These are phyloP conservation scores for Noctua janthe DNA, from an alignment of 2,888 invertebrate genomes.

Conservation along the genomic window DNA sequence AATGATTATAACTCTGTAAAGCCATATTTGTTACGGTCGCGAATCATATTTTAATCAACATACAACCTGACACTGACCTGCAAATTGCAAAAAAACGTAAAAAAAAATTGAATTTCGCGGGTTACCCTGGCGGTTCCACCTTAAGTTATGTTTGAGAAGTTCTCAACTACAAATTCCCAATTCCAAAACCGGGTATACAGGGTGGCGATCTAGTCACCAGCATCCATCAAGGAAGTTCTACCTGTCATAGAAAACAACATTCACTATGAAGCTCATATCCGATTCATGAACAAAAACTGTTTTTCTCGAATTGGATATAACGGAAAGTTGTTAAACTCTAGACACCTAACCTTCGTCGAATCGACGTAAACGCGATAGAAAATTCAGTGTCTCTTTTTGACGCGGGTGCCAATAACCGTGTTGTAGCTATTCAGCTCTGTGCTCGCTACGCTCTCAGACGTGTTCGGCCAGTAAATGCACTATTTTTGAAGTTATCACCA, in stretches of 20 bases:
- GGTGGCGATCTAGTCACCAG: background rate
- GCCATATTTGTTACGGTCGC: no score
- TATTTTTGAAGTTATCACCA: background rate
- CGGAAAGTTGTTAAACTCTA: background rate
- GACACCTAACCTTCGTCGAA: background rate
- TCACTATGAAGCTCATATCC: background rate
- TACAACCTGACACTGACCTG: no score
- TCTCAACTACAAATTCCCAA: background rate
- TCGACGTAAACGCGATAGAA: background rate
- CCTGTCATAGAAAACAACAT: background rate
- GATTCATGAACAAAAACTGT: background rate
- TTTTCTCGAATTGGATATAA: background rate
- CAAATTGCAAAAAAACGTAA: no score
- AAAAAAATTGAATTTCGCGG: no score
- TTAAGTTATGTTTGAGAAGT: background rate
- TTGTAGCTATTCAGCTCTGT: background rate
- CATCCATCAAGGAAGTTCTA: background rate
- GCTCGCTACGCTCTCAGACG: background rate
- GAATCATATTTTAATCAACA: no score
- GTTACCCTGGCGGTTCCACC: no score
- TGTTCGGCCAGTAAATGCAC: background rate
- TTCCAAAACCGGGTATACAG: background rate
- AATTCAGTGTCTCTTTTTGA: background rate
- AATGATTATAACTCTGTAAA: no score
- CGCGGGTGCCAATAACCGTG: background rate